Evolutionary conservation across 2,888 invertebrate species (phyloP).

Genomic region (Heliconius cydno): DNA sequence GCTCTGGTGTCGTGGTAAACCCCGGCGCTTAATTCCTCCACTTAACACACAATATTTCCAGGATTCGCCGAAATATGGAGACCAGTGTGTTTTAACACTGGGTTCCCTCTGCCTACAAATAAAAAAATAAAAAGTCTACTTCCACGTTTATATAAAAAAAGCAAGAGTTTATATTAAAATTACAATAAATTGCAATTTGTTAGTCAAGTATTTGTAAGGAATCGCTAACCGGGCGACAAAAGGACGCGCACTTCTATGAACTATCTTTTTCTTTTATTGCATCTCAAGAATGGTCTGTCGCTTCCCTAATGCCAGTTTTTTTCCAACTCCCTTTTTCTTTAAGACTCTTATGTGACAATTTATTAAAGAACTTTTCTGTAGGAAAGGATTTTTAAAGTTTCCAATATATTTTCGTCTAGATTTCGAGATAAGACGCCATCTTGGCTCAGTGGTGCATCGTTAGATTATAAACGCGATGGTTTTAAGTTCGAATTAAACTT

Average conservation of each 20-base stretch:
- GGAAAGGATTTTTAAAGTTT: constrained; percentile 16
- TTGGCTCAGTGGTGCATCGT: not conserved
- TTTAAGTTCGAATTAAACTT: not conserved
- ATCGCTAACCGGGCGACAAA: constrained; percentile 30
- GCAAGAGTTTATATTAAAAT: constrained; percentile 15
- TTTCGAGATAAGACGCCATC: not conserved
- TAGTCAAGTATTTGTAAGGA: constrained; percentile 29
- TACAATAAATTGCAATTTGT: constrained; percentile 21
- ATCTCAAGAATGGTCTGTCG: constrained; percentile 41
- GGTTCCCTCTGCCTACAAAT: too few species aligned
- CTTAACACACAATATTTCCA: too few species aligned
- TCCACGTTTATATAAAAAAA: not conserved
- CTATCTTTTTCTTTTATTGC: constrained; percentile 43
- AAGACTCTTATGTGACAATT: constrained; percentile 44
- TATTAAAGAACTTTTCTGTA: constrained; percentile 38
- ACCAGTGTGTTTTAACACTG: too few species aligned
- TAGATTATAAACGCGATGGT: not conserved
- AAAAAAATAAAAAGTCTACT: too few species aligned
- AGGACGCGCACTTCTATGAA: constrained; percentile 32
- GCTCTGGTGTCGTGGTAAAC: too few species aligned
- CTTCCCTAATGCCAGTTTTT: constrained; percentile 41
- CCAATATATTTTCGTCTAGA: constrained; percentile 17
- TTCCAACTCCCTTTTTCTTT: constrained; percentile 37
- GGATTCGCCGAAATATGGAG: too few species aligned
- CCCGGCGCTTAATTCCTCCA: too few species aligned